Evolutionary conservation across 1,140 invertebrate genomes (phyloP), one percentile per base, ranked within the genome.

Genomic region (Phthorimaea operculella): DNA sequence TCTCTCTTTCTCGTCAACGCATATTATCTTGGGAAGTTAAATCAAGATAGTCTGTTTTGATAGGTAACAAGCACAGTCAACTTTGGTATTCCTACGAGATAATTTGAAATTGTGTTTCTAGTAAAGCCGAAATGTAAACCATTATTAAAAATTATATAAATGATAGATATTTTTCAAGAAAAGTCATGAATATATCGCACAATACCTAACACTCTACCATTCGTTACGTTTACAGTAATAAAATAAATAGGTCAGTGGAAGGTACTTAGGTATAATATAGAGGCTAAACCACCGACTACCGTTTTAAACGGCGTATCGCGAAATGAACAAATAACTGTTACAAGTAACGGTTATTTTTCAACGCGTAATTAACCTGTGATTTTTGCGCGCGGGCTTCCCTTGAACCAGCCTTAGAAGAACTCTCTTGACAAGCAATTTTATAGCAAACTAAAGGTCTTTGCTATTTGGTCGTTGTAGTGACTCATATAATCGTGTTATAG

Each of bases 311-410:
- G 18, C 39, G 62, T 61, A 64, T 66, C 59, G 62, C 64, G 55
- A 70, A 73, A 66, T 63, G 64, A 66, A 63, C 61, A 59, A 64
- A 65, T 66, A 71, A 70, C 70, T 67, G 72, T 74, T 65, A 70
- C 62, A 14, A 36, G 47, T 68, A 70, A 74, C 72, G 56, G 70
- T 68, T 63, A 60, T 63, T 59, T 55, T 66, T 64, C 55, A 62
- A 55, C 59, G 59, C 57, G 63, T 64, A 64, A 66, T 67, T 67
- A 67, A 62, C 55, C 52, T 51, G 57, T 56, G 18, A 61, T 58
- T 62, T 62, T 62, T 18, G 48, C 48, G 28, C 48, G 48, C 48
- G 48, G 48, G 48, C 18, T 16, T 47, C 15, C 44, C 44, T 47
- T 9, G 4, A 16, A 47, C 44, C 44, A 47, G 10, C n/a, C 10